Evolutionary conservation across 2,113 vertebrate species (phyloP).

Genomic region (Propithecus coquereli): DNA sequence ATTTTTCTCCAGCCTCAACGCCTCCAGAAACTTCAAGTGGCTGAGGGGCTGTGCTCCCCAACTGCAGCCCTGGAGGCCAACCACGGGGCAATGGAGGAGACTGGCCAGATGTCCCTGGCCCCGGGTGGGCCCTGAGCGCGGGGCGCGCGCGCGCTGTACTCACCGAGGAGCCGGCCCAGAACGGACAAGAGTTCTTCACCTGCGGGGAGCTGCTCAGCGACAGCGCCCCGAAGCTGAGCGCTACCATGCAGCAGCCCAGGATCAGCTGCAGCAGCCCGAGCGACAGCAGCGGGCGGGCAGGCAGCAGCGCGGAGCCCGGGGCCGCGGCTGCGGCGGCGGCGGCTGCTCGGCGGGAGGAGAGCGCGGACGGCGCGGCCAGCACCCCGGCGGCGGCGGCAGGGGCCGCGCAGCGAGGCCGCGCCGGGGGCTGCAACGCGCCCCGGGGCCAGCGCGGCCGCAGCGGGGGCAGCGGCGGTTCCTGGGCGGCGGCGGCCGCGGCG

Average conservation of each 20-base stretch:
- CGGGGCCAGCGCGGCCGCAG: conserved; percentile 66
- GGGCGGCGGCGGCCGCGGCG: conserved; percentile 58
- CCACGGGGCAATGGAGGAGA: background rate
- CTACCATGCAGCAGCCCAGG: conserved; percentile 89
- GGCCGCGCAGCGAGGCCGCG: conserved; percentile 76
- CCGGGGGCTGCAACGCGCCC: conserved; percentile 64
- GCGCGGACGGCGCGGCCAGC: conserved; percentile 38
- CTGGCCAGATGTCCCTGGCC: accelerated
- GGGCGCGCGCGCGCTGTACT: conserved; percentile 72
- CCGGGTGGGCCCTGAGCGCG: accelerated
- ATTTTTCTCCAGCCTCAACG: too few species aligned
- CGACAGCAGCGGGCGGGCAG: conserved; percentile 83
- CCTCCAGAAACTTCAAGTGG: background rate
- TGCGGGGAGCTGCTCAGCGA: conserved; percentile 83
- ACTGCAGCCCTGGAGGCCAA: background rate
- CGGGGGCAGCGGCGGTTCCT: conserved; percentile 74
- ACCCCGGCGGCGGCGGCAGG: background rate
- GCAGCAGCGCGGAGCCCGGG: conserved; percentile 67
- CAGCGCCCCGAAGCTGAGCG: conserved; percentile 87
- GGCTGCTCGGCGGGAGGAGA: conserved; percentile 51
- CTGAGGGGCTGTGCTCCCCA: background rate
- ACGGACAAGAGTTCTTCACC: conserved; percentile 85
- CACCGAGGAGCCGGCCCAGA: conserved; percentile 91
- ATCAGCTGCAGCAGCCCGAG: conserved; percentile 88
- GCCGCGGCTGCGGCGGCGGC: conserved; percentile 39